phyloP scores from a whole-genome alignment of 2,888 invertebrate species.

The Leptopilina myrica region DNA sequence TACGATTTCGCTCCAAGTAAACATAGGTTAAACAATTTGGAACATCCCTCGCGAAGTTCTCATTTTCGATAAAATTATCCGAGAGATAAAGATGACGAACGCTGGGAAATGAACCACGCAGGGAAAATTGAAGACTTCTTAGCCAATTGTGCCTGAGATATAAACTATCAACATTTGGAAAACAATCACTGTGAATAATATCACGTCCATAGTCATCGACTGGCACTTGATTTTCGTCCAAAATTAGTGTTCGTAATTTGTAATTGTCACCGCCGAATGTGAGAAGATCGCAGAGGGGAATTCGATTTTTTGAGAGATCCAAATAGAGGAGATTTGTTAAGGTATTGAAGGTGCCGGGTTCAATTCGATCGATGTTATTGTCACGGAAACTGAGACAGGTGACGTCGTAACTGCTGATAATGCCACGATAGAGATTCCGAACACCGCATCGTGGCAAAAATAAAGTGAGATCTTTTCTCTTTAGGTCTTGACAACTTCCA shows the following conservation, averaged over 20 bases:
- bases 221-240: conserved; percentile 61
- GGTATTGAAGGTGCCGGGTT: conserved; percentile 58
- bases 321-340: conserved; percentile 65
- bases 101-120: conserved; percentile 59
- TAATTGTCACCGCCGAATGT: conserved; percentile 60
- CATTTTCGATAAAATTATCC: conserved; percentile 61
- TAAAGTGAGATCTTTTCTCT: conserved; percentile 55
- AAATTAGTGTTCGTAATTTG: conserved; percentile 59
- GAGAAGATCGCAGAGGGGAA: conserved; percentile 63
- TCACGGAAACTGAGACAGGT: conserved; percentile 62
- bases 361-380: conserved; percentile 60
- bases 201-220: conserved; percentile 46
- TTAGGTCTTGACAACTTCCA: conserved; percentile 63
- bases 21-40: conserved; percentile 63
- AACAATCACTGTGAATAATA: conserved; percentile 57
- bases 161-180: conserved; percentile 62
- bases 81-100: conserved; percentile 66
- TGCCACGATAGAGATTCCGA: conserved; percentile 54
- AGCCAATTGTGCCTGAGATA: conserved; percentile 64
- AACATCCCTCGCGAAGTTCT: conserved; percentile 58
- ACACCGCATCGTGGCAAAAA: conserved; percentile 58
- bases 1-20: conserved; percentile 63
- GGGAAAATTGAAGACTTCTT: conserved; percentile 56
- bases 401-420: conserved; percentile 57
- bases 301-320: conserved; percentile 65